Evolutionary conservation across 2,113 vertebrate species (phyloP), one percentile per base, ranked within the genome.

Genomic region (Chlamydotis undulata): DNA sequence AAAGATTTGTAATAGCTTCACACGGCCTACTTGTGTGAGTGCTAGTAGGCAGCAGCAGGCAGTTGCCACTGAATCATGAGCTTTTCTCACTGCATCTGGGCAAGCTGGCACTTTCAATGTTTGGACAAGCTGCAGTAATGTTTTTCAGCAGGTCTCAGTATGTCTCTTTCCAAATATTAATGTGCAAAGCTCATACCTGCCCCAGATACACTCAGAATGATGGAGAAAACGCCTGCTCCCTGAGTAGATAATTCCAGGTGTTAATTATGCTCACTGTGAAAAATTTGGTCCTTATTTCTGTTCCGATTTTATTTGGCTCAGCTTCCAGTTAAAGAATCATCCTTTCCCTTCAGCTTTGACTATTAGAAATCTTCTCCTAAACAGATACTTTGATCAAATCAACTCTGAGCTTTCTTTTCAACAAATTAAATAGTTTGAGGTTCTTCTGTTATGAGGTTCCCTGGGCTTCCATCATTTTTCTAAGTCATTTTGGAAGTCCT

Each of bases 151-250:
- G 39, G 25, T 89, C 49, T 94, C 68, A 70, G 33, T 61, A 18
- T 52, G 25, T 69, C 52, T 80, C 88, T 56, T 90, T 92, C 75
- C 79, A 88, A 90, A 71, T 4, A n/a, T 23, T 89, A 63, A 64
- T 71, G 56, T 92, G 64, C 43, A 92, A 93, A 89, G 14, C 55
- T 89, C 31, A 35, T 65, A 79, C 47, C 79, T 93, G 67, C 14
- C 52, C 37, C 70, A 87, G 57, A 78, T 7, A 79, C 75, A 77
- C 75, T 65, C 41, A 77, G 50, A 95, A 87, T 73, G 57, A 87
- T 61, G 31, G 69, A 83, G 53, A 74, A 95, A 93, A 70, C 76
- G 91, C 35, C 92, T 93, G 89, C 31, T 94, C 19, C 45, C 65
- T 16, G 17, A 60, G 39, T 75, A 84, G 77, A 64, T 71, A 43